These are phyloP conservation scores for Sitodiplosis mosellana DNA, from an alignment of 1,140 invertebrate species.

Conservation along the genomic window DNA sequence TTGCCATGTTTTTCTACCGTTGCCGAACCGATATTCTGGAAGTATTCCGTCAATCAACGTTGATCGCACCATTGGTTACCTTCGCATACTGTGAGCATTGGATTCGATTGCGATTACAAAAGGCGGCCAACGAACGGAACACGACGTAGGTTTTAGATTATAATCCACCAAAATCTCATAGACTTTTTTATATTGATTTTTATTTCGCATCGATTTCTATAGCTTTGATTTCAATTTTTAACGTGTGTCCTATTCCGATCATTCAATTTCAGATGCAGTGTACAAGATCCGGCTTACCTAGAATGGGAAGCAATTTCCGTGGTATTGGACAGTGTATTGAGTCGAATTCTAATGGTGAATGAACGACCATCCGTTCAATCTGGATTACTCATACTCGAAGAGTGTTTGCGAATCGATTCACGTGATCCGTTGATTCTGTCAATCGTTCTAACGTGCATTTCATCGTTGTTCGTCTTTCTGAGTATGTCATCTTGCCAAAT, in stretches of 20 bases:
- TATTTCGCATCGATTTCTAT: no score
- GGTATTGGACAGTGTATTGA: conserved; percentile 59
- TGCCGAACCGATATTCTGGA: conserved; percentile 59
- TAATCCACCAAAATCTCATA: no score
- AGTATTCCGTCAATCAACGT: conserved; percentile 58
- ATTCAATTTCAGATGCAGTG: conserved; percentile 13
- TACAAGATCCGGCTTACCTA: conserved; percentile 44
- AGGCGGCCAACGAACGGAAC: conserved; percentile 26
- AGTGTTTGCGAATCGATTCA: conserved; percentile 55
- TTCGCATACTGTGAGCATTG: conserved; percentile 66
- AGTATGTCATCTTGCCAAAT: conserved; percentile 67
- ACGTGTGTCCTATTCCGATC: no score
- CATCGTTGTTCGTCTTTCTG: conserved; percentile 74
- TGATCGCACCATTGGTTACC: conserved; percentile 61
- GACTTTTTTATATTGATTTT: no score
- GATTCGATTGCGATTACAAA: conserved; percentile 44
- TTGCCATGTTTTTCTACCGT: conserved; percentile 58
- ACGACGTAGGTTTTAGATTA: conserved; percentile 24
- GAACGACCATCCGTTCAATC: conserved; percentile 43
- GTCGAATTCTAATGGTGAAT: conserved; percentile 44
- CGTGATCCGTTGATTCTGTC: conserved; percentile 60
- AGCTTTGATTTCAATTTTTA: no score
- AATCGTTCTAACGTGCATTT: conserved; percentile 69
- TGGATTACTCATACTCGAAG: conserved; percentile 51
- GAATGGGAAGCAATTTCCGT: conserved; percentile 71